A percentile compares a stretch with the other conserved stretches of the same genome.
These are phyloP conservation scores for Netelia fuscicornis DNA, from an alignment of 2,888 invertebrate genomes.

Conservation along the genomic window DNA sequence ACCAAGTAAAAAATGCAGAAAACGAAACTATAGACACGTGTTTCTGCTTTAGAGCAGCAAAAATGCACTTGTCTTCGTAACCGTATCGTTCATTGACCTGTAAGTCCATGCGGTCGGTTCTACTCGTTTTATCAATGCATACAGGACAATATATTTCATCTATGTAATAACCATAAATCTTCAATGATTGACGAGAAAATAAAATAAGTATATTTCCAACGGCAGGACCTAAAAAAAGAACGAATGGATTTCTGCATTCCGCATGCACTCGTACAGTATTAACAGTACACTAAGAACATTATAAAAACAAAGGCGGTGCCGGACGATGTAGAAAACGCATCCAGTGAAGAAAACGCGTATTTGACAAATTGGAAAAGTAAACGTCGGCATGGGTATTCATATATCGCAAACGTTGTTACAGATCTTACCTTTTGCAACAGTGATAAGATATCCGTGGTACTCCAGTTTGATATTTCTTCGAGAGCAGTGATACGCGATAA, in stretches of 20 bases:
- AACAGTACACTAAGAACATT: neutral
- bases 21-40: conserved; percentile 23
- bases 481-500: conserved; percentile 78
- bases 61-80: conserved; percentile 5
- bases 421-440: conserved; percentile 81
- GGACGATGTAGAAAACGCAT: conserved; percentile 5
- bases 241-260: neutral
- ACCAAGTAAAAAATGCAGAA: conserved; percentile 5
- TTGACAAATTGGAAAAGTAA: neutral
- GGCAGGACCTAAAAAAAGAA: neutral
- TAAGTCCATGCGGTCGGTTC: conserved; percentile 39
- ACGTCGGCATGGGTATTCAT: neutral
- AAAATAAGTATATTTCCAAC: too few relatives aligned
- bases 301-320: conserved; percentile 55
- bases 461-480: conserved; percentile 81
- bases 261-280: neutral
- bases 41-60: conserved; percentile 19
- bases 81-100: conserved; percentile 57
- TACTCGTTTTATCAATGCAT: neutral
- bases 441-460: conserved; percentile 76
- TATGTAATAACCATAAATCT: neutral
- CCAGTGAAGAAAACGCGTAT: neutral
- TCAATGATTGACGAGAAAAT: neutral
- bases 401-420: neutral
- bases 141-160: conserved; percentile 11